A percentile compares a stretch with the other conserved stretches of the same genome.
Evolutionary conservation across 2,113 vertebrate species (phyloP).

Genomic region (Taxidea taxus): DNA sequence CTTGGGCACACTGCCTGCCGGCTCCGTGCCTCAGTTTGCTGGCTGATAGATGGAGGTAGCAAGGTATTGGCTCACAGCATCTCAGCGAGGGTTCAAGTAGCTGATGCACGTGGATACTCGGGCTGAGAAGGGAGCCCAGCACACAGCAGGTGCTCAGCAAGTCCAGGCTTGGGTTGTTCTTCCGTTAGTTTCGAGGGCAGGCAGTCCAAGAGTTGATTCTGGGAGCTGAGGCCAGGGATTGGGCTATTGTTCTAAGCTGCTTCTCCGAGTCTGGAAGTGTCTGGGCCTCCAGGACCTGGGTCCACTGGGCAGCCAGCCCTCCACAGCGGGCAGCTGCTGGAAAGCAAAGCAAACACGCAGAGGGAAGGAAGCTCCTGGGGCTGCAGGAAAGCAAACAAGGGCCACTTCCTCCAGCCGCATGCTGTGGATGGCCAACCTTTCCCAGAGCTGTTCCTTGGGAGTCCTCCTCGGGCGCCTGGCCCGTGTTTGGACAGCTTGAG

Average conservation of each 20-base stretch:
- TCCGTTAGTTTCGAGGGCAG: fast-evolving
- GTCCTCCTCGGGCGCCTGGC: conserved; percentile 84
- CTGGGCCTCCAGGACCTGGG: not conserved
- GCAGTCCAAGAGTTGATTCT: not conserved
- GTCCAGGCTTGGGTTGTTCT: not conserved
- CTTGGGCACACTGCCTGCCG: fast-evolving
- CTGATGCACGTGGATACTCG: fast-evolving
- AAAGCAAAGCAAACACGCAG: conserved; percentile 85
- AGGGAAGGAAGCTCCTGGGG: conserved; percentile 87
- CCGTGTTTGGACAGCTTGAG: conserved; percentile 95
- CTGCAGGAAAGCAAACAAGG: conserved; percentile 87
- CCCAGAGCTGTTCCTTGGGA: conserved; percentile 89
- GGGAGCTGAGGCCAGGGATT: not conserved
- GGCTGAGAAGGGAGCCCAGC: fast-evolving
- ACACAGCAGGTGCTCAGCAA: fast-evolving
- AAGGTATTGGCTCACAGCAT: fast-evolving
- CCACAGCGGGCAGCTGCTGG: conserved; percentile 83
- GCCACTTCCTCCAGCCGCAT: conserved; percentile 82
- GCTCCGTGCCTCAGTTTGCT: not conserved
- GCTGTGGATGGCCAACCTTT: conserved; percentile 84
- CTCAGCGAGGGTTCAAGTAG: not conserved
- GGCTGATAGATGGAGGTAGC: too few relatives aligned
- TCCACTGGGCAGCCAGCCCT: conserved; percentile 62
- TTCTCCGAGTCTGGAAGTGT: conserved; percentile 46
- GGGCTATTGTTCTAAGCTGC: not conserved